phyloP scores from a whole-genome alignment of 2,797 vertebrate genomes.

The Toxotes lorentzi region DNA sequence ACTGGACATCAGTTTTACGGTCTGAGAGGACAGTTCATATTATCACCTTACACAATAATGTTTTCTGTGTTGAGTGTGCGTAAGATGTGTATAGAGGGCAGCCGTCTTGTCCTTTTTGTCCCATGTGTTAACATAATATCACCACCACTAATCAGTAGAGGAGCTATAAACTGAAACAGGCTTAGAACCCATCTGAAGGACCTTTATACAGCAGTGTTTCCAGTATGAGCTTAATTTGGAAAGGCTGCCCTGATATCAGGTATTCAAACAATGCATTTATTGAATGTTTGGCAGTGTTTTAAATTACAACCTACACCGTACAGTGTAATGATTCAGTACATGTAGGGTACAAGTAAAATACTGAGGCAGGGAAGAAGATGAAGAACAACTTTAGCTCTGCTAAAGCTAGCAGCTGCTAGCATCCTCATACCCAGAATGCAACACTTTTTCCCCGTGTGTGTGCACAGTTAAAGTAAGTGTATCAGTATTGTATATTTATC shows the following conservation, averaged over 20 bases:
- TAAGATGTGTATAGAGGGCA: not conserved
- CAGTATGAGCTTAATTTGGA: not conserved
- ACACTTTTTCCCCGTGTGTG: not conserved
- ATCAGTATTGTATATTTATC: not conserved
- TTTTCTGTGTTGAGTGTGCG: not conserved
- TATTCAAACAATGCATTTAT: not conserved
- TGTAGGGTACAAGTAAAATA: not conserved
- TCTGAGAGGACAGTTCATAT: slow-evolving; percentile 33
- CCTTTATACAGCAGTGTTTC: slow-evolving; percentile 5
- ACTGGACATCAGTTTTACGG: slow-evolving; percentile 18
- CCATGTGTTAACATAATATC: slow-evolving; percentile 12
- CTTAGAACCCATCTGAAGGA: slow-evolving; percentile 39
- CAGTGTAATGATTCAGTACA: not conserved
- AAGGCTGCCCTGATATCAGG: not conserved
- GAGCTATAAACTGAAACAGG: slow-evolving; percentile 35
- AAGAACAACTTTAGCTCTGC: not conserved
- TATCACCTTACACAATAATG: not conserved
- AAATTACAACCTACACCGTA: not conserved
- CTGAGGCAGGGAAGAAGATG: not conserved
- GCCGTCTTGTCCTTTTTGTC: slow-evolving; percentile 47
- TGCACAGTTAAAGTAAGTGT: not conserved
- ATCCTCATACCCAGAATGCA: not conserved
- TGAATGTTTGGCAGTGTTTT: not conserved
- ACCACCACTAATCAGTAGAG: slow-evolving; percentile 8
- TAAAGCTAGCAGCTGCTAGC: no score